Conservation (phyloP, 2,113 vertebrate species). For the Misgurnus mizolepis region DNA sequence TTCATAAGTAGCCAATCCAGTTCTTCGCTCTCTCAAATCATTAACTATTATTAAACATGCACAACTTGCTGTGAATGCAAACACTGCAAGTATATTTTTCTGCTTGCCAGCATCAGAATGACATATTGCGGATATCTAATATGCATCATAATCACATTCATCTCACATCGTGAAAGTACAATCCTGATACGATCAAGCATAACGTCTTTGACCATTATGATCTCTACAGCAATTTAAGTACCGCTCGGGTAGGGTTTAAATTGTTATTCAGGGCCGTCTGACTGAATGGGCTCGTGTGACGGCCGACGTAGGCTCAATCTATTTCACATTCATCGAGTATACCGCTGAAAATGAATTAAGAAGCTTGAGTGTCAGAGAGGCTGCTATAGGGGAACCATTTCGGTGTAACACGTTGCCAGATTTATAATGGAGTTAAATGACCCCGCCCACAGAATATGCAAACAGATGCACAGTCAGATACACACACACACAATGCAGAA, state of each 20-base stretch:
- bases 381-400: conserved; percentile 65
- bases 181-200: background rate
- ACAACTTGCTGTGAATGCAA: too few relatives aligned
- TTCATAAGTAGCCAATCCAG: too few relatives aligned
- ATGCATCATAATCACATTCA: background rate
- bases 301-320: background rate
- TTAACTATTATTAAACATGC: too few relatives aligned
- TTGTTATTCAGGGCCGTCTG: conserved; percentile 12
- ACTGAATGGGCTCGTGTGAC: conserved; percentile 8
- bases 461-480: background rate
- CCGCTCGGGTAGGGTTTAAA: background rate
- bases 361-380: conserved; percentile 45
- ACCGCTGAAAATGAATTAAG: conserved; percentile 51
- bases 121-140: background rate
- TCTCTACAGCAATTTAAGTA: background rate
- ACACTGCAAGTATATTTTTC: conserved; percentile 7
- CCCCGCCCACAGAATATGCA: conserved; percentile 56
- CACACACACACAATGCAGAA: conserved; percentile 15
- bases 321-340: conserved; percentile 36
- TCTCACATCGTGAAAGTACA: background rate
- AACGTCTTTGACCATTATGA: background rate
- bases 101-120: background rate
- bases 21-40: too few relatives aligned
- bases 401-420: conserved; percentile 59
- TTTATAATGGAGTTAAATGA: conserved; percentile 64